These are phyloP conservation scores for Scyliorhinus canicula DNA, from an alignment of 2,797 vertebrate species.

Conservation along the genomic window DNA sequence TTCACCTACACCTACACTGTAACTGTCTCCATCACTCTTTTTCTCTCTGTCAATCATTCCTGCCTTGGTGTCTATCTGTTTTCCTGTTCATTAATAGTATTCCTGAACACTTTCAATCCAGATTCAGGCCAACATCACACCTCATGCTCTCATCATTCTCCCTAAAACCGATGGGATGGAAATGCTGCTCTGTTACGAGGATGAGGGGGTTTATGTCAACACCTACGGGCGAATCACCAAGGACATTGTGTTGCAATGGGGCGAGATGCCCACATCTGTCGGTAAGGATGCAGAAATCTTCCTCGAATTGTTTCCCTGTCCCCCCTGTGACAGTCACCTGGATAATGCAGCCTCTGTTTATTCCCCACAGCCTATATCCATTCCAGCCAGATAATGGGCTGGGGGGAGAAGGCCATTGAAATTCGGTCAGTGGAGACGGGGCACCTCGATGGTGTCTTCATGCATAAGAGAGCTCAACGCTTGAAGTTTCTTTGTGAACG, in stretches of 20 bases:
- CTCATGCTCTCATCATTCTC: conserved; percentile 96
- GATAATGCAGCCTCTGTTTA: conserved; percentile 46
- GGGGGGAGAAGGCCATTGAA: conserved; percentile 99
- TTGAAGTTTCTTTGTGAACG: conserved; percentile 98
- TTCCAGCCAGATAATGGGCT: conserved; percentile 99
- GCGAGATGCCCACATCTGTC: conserved; percentile 98
- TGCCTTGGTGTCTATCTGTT: not conserved
- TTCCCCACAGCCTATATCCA: conserved; percentile 93
- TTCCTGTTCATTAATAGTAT: conserved; percentile 44
- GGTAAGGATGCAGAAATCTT: conserved; percentile 65
- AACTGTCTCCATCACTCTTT: not conserved
- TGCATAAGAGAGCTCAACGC: conserved; percentile 98
- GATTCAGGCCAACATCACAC: conserved; percentile 98
- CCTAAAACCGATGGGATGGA: conserved; percentile 98
- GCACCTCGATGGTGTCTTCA: conserved; percentile 99
- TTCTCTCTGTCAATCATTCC: not conserved
- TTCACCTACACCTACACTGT: too few species aligned
- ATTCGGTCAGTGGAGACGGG: conserved; percentile 98
- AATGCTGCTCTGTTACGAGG: conserved; percentile 98
- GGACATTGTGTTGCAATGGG: conserved; percentile 99
- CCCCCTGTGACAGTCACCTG: not conserved
- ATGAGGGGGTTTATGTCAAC: conserved; percentile 96
- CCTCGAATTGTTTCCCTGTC: not conserved
- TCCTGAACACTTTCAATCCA: conserved; percentile 48
- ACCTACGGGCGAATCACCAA: conserved; percentile 97